A percentile compares a stretch with the other conserved stretches of the same genome.
Evolutionary conservation across 2,888 invertebrate species (phyloP).

Genomic region (Hesperia comma): DNA sequence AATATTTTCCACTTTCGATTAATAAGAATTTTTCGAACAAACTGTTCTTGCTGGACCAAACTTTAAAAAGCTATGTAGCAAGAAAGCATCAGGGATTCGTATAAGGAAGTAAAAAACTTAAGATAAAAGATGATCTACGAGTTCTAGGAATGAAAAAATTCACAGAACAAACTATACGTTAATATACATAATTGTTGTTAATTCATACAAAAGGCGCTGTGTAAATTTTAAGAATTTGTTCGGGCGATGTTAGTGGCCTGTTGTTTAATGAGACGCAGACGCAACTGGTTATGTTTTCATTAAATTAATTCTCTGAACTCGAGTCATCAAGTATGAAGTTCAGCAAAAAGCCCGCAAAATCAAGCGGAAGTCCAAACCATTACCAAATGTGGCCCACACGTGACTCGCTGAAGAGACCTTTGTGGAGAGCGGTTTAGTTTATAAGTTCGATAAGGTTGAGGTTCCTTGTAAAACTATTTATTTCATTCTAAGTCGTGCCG

Average conservation of each 20-base stretch:
- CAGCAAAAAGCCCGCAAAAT: constrained; percentile 60
- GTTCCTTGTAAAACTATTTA: constrained; percentile 9
- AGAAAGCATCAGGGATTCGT: too few relatives aligned
- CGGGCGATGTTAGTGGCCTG: constrained; percentile 46
- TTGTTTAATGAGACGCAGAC: constrained; percentile 52
- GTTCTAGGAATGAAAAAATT: constrained; percentile 6
- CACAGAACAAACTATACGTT: not conserved
- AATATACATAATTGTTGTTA: constrained; percentile 4
- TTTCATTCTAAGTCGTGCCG: constrained; percentile 2
- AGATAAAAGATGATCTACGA: not conserved
- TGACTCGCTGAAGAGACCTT: constrained; percentile 29
- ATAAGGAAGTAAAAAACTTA: not conserved
- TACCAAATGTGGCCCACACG: constrained; percentile 65
- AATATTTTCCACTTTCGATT: too few relatives aligned
- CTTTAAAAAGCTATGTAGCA: too few relatives aligned
- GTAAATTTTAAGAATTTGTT: constrained; percentile 21
- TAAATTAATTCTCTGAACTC: constrained; percentile 76
- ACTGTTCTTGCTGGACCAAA: too few relatives aligned
- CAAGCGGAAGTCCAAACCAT: constrained; percentile 73
- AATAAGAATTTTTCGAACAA: too few relatives aligned
- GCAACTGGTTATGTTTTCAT: constrained; percentile 50
- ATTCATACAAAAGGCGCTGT: constrained; percentile 7
- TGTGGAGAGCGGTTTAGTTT: constrained; percentile 18
- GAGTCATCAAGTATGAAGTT: constrained; percentile 50
- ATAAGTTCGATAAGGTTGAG: constrained; percentile 5